These are phyloP conservation scores for Lamprotornis superbus DNA, from an alignment of 2,113 vertebrate genomes.

Conservation along the genomic window DNA sequence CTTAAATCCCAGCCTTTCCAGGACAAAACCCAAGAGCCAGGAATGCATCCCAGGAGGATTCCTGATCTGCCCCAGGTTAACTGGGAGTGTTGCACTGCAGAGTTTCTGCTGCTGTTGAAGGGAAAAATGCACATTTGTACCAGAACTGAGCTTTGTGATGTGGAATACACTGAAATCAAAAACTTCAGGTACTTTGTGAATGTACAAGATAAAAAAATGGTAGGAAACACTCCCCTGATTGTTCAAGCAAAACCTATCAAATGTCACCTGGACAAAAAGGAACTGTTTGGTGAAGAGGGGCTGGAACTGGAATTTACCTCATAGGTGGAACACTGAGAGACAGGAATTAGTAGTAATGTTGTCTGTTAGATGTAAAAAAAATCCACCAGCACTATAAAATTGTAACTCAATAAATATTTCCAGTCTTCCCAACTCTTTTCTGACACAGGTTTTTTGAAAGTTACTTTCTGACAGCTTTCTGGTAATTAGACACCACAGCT, in stretches of 20 bases:
- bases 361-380: not conserved
- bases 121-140: not conserved
- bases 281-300: not conserved
- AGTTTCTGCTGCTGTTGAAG: not conserved
- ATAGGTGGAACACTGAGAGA: not conserved
- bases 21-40: not conserved
- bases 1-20: not conserved
- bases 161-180: not conserved
- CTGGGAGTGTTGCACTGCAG: not conserved
- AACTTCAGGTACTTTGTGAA: not conserved
- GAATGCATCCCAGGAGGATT: not conserved
- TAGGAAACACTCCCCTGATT: not conserved
- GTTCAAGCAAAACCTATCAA: not conserved
- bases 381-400: not conserved
- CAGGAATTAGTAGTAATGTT: not conserved
- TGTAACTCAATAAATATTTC: slow-evolving; percentile 1
- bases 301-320: not conserved
- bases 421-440: slow-evolving; percentile 12
- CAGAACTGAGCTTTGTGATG: not conserved
- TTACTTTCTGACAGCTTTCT: slow-evolving; percentile 55
- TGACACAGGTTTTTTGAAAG: slow-evolving; percentile 46
- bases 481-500: slow-evolving; percentile 32
- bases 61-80: not conserved
- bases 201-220: not conserved
- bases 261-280: not conserved